Conservation (phyloP, 2,113 vertebrate genomes). For the Lophochroa leadbeateri region DNA sequence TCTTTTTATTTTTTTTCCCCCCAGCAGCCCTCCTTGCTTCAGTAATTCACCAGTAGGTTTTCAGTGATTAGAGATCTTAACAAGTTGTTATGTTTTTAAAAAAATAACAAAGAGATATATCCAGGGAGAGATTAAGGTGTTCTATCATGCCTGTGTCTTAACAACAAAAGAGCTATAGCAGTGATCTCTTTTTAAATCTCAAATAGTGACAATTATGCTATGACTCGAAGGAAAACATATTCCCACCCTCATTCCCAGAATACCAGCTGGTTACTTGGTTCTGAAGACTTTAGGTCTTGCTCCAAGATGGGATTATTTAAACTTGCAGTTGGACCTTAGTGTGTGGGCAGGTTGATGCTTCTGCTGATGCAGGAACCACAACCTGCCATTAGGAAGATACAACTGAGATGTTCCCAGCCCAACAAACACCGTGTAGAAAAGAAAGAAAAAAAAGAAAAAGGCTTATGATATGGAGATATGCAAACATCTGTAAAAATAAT, state of each 20-base stretch:
- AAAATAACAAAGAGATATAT: constrained; percentile 31
- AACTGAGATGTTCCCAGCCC: constrained; percentile 50
- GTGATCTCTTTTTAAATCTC: constrained; percentile 17
- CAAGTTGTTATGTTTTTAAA: not conserved
- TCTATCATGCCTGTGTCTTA: constrained; percentile 62
- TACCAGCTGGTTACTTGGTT: constrained; percentile 41
- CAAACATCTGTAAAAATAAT: constrained; percentile 66
- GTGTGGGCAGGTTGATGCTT: constrained; percentile 62
- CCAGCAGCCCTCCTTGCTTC: constrained; percentile 63
- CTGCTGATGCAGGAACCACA: constrained; percentile 67
- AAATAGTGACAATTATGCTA: not conserved
- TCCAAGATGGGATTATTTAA: constrained; percentile 47
- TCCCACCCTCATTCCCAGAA: not conserved
- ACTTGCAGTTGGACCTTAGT: constrained; percentile 53
- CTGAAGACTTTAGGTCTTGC: constrained; percentile 68
- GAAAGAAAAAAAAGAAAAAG: not conserved
- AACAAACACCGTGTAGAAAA: constrained; percentile 48
- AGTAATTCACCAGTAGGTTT: constrained; percentile 83
- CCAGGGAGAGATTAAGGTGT: constrained; percentile 28
- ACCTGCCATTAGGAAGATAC: constrained; percentile 34
- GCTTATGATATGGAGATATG: constrained; percentile 30
- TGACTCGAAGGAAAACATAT: not conserved
- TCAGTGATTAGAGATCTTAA: constrained; percentile 38
- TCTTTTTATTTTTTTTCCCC: not conserved
- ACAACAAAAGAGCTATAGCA: constrained; percentile 41